A percentile compares a stretch with the other conserved stretches of the same genome.
These are phyloP conservation scores for Mechanitis mazaeus DNA, from an alignment of 2,888 invertebrate species.

Conservation along the genomic window DNA sequence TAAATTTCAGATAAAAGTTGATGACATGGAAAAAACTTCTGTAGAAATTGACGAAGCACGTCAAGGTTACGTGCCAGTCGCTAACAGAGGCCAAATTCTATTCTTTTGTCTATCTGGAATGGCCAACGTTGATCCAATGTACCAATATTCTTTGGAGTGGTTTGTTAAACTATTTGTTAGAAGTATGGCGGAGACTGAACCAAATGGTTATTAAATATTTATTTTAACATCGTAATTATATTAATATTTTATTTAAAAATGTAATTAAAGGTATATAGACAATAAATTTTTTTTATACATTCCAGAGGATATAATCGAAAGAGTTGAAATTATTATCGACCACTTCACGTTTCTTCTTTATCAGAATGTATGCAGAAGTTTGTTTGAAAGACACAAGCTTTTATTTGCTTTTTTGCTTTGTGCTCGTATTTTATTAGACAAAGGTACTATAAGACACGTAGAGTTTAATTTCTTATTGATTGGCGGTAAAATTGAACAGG, in stretches of 20 bases:
- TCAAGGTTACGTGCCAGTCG: slow-evolving; percentile 89
- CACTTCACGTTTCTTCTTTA: slow-evolving; percentile 90
- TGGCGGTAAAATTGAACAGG: slow-evolving; percentile 79
- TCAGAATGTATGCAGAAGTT: slow-evolving; percentile 90
- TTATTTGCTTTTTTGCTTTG: slow-evolving; percentile 88
- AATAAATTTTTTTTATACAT: slow-evolving; percentile 14
- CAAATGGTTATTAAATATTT: slow-evolving; percentile 69
- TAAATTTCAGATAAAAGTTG: slow-evolving; percentile 81
- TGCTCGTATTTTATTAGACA: slow-evolving; percentile 80
- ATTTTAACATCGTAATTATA: background rate
- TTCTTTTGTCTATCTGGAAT: slow-evolving; percentile 93
- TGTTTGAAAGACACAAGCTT: slow-evolving; percentile 93
- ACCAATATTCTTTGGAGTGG: slow-evolving; percentile 96
- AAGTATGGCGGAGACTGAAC: slow-evolving; percentile 83
- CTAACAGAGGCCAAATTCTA: slow-evolving; percentile 88
- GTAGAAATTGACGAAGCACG: slow-evolving; percentile 89
- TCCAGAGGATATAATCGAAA: slow-evolving; percentile 81
- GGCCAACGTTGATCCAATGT: slow-evolving; percentile 94
- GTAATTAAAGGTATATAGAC: background rate
- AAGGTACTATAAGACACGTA: slow-evolving; percentile 72
- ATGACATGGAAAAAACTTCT: slow-evolving; percentile 88
- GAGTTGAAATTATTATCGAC: slow-evolving; percentile 87
- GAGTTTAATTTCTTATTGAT: slow-evolving; percentile 88
- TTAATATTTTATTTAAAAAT: slow-evolving; percentile 6
- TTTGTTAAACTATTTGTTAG: slow-evolving; percentile 87